Percentiles rank a stretch among this genome's conserved stretches.
Conservation (phyloP, 2,888 invertebrate genomes). For the Ormyrus rosae region DNA sequence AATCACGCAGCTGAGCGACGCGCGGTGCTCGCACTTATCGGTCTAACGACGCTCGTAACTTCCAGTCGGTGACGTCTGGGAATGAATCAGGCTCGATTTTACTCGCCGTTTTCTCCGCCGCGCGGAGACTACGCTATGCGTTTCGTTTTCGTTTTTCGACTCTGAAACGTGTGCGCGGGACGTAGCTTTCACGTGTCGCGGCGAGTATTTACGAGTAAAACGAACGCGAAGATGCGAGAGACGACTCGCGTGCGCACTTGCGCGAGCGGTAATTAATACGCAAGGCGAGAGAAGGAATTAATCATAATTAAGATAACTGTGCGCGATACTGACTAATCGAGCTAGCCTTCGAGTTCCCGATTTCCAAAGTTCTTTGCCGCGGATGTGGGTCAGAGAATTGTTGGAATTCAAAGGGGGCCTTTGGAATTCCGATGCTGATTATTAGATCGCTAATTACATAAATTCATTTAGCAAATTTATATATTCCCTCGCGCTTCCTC, state of each 20-base stretch:
- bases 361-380: background rate
- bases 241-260: constrained; percentile 20
- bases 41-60: constrained; percentile 44
- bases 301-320: constrained; percentile 49
- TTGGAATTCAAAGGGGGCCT: background rate
- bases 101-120: background rate
- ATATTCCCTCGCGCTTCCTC: no score
- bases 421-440: background rate
- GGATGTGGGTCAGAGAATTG: constrained; percentile 21
- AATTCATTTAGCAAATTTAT: no score
- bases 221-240: background rate
- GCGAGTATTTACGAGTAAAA: background rate
- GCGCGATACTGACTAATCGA: constrained; percentile 26
- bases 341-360: background rate
- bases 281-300: constrained; percentile 9
- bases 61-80: constrained; percentile 12
- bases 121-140: background rate
- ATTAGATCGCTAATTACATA: no score
- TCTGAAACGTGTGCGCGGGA: background rate
- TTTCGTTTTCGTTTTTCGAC: background rate
- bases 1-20: constrained; percentile 14
- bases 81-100: constrained; percentile 32
- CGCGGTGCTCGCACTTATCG: constrained; percentile 29
- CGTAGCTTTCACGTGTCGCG: background rate
- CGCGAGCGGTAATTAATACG: constrained; percentile 19